Conservation (phyloP, 2,113 vertebrate genomes). For the Hystrix brachyura region DNA sequence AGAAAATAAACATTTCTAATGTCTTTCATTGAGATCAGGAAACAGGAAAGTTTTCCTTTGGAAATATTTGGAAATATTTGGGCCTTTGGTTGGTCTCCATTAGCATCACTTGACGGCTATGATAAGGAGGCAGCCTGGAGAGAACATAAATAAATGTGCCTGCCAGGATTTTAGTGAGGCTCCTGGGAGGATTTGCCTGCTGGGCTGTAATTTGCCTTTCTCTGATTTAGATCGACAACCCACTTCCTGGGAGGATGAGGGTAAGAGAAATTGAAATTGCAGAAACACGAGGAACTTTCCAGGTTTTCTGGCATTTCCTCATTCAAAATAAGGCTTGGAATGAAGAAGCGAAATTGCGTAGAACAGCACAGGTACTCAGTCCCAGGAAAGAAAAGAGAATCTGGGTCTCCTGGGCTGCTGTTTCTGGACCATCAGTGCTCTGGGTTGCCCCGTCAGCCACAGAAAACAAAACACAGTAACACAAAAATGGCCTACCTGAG, state of each 20-base stretch:
- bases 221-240: background rate
- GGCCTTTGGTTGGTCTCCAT: background rate
- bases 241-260: background rate
- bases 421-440: fast-evolving
- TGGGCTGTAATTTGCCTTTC: background rate
- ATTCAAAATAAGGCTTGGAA: background rate
- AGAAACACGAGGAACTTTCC: background rate
- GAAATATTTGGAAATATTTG: background rate
- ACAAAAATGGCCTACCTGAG: background rate
- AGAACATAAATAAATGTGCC: background rate
- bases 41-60: background rate
- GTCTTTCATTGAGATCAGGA: background rate
- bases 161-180: background rate
- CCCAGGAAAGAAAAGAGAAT: background rate
- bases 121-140: background rate
- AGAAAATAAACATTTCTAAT: background rate
- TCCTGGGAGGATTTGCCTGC: background rate
- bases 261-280: background rate
- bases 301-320: background rate
- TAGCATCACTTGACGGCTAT: background rate
- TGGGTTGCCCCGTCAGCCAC: background rate
- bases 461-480: background rate
- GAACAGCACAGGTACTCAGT: background rate
- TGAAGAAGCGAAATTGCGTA: background rate
- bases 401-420: background rate